phyloP scores from a whole-genome alignment of 2,797 vertebrate species.

The Phataginus tricuspis region DNA sequence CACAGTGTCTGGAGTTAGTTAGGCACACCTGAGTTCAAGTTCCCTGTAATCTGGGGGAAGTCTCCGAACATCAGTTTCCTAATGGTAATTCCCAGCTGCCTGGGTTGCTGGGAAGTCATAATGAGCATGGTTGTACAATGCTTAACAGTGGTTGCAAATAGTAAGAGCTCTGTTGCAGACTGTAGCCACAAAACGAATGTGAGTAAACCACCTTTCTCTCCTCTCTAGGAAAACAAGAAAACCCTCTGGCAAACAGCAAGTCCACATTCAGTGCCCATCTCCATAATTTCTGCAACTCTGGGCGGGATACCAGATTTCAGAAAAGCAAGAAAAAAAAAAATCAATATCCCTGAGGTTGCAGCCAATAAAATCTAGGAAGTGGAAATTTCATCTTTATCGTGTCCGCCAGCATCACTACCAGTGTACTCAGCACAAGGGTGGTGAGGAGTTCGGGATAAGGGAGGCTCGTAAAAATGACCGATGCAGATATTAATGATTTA shows the following conservation, averaged over 20 bases:
- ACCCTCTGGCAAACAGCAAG: neutral
- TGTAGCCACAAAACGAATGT: neutral
- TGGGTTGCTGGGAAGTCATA: neutral
- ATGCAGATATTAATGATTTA: constrained; percentile 81
- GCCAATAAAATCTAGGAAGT: neutral
- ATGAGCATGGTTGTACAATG: rapidly evolving
- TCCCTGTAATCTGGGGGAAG: neutral
- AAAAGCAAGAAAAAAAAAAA: neutral
- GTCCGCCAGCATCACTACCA: neutral
- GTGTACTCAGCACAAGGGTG: neutral
- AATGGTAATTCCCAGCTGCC: neutral
- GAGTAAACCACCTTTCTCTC: neutral
- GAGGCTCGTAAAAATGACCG: constrained; percentile 69
- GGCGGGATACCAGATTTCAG: constrained; percentile 33
- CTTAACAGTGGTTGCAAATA: neutral
- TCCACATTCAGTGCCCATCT: neutral
- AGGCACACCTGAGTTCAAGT: neutral
- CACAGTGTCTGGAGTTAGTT: neutral
- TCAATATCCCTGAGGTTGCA: constrained; percentile 10
- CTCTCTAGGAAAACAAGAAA: neutral
- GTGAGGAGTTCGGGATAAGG: neutral
- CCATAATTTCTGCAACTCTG: constrained; percentile 12
- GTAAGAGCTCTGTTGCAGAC: neutral
- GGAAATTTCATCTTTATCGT: neutral
- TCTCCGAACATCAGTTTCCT: neutral